Evolutionary conservation across 2,113 vertebrate genomes (phyloP).

Genomic region (Crypturellus undulatus): DNA sequence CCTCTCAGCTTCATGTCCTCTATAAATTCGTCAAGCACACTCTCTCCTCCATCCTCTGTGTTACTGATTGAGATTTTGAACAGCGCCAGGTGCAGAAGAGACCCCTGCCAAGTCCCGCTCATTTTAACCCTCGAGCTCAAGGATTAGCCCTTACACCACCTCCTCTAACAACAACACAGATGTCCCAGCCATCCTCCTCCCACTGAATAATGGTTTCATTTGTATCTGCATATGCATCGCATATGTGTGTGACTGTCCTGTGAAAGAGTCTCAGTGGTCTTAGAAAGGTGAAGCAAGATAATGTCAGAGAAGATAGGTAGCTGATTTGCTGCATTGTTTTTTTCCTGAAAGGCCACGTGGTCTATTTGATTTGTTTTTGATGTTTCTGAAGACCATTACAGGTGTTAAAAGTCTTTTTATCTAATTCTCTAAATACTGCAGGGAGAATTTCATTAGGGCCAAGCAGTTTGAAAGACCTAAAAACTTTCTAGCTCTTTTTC

Average conservation of each 20-base stretch:
- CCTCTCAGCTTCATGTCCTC: neutral
- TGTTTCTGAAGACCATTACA: neutral
- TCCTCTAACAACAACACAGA: fast-evolving
- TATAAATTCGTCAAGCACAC: neutral
- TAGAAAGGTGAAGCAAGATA: neutral
- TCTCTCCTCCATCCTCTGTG: neutral
- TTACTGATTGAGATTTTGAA: neutral
- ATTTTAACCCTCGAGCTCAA: neutral
- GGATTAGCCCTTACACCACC: neutral
- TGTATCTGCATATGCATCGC: neutral
- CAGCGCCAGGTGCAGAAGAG: neutral
- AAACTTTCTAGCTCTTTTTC: neutral
- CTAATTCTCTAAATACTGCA: neutral
- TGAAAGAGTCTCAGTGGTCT: neutral
- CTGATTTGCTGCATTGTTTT: neutral
- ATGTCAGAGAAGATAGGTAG: neutral
- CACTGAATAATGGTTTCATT: neutral
- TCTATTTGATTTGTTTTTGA: neutral
- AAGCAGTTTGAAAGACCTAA: neutral
- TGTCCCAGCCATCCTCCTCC: neutral
- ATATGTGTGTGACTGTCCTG: neutral
- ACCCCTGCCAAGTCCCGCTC: neutral
- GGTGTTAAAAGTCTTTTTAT: neutral
- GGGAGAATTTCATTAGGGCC: neutral
- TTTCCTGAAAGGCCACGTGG: neutral